phyloP scores from a whole-genome alignment of 2,888 invertebrate genomes.

The Palloptera scutellata region DNA sequence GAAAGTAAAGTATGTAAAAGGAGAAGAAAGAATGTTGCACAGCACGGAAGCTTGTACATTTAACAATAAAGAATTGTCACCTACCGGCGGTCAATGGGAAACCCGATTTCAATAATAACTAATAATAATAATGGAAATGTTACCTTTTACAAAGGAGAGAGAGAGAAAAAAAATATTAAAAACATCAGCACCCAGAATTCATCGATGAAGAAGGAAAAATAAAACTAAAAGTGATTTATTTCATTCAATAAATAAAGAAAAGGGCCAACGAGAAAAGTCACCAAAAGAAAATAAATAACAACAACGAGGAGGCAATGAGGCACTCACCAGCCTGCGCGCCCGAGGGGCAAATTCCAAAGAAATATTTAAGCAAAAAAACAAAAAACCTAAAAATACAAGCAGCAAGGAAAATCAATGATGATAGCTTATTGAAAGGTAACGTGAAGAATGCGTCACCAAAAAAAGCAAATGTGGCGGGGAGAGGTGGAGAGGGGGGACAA shows the following conservation, averaged over 20 bases:
- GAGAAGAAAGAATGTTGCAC: background rate
- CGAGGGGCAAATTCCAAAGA: too few species aligned
- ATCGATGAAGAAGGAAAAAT: background rate
- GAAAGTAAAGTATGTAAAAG: too few species aligned
- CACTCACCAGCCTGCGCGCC: too few species aligned
- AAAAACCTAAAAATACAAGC: background rate
- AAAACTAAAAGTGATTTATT: conserved; percentile 2
- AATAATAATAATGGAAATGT: too few species aligned
- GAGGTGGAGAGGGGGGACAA: background rate
- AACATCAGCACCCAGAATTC: too few species aligned
- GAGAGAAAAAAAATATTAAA: too few species aligned
- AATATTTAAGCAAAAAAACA: background rate
- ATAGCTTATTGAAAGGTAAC: conserved; percentile 24
- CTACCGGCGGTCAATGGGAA: background rate
- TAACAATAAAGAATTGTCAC: conserved; percentile 8
- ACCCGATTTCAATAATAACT: too few species aligned
- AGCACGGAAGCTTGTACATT: background rate
- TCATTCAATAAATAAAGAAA: background rate
- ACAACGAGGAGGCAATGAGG: too few species aligned
- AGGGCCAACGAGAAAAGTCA: background rate
- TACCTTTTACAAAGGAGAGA: too few species aligned
- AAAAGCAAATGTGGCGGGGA: conserved; percentile 2
- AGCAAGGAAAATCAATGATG: conserved; percentile 20
- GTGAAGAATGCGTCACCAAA: background rate
- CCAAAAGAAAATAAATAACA: background rate